Evolutionary conservation across 2,113 vertebrate species (phyloP).

Genomic region (Crotalus viridis): DNA sequence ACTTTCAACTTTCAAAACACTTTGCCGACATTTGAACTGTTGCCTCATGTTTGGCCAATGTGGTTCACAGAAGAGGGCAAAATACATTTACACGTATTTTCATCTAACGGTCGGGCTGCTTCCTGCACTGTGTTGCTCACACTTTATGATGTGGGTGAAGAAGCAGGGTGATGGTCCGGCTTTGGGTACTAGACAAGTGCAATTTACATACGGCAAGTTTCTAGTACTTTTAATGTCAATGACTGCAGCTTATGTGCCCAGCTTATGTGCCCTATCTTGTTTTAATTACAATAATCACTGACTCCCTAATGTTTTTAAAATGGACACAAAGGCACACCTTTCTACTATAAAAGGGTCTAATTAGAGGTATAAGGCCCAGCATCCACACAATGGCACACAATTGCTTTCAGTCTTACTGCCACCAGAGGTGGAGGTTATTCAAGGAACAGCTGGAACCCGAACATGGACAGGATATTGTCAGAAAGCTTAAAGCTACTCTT

Average conservation of each 20-base stretch:
- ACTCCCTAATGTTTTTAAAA: neutral
- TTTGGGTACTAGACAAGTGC: neutral
- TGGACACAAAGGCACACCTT: neutral
- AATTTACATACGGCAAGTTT: neutral
- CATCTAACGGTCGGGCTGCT: neutral
- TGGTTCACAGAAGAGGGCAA: neutral
- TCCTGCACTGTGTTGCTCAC: neutral
- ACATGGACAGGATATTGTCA: neutral
- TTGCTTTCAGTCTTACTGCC: neutral
- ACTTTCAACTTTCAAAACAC: neutral
- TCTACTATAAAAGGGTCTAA: neutral
- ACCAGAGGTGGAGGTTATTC: neutral
- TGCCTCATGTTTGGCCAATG: neutral
- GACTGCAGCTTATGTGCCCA: neutral
- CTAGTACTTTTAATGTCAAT: neutral
- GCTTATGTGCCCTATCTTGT: neutral
- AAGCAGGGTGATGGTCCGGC: neutral
- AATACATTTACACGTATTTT: neutral
- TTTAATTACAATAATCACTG: neutral
- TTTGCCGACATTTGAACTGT: neutral
- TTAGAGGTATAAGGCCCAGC: neutral
- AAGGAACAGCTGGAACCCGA: neutral
- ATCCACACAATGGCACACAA: neutral
- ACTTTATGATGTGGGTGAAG: neutral
- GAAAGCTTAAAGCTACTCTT: neutral